Conservation (phyloP, 2,113 vertebrate genomes). For the Diadophis punctatus region DNA sequence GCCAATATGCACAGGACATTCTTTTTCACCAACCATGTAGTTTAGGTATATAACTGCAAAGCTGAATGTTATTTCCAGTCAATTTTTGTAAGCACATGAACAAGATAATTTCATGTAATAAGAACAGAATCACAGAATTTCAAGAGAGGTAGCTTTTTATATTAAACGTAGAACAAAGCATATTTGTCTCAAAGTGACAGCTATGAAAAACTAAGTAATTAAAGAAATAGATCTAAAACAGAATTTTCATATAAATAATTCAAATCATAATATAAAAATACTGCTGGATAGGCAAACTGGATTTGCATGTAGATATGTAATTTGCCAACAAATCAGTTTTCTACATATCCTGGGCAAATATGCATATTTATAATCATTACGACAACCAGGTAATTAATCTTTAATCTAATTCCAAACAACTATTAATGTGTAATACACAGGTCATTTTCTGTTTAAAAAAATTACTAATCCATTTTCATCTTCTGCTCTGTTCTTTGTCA, state of each 20-base stretch:
- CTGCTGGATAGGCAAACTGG: constrained; percentile 33
- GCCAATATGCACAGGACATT: constrained; percentile 69
- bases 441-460: background rate
- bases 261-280: background rate
- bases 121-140: constrained; percentile 1
- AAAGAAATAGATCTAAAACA: background rate
- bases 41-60: constrained; percentile 52
- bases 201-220: background rate
- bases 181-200: constrained; percentile 14
- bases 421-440: constrained; percentile 9
- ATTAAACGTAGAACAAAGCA: constrained; percentile 13
- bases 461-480: constrained; percentile 38
- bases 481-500: constrained; percentile 40
- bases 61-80: constrained; percentile 69
- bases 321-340: background rate
- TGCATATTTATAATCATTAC: constrained; percentile 17
- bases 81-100: constrained; percentile 65
- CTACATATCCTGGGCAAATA: constrained; percentile 34
- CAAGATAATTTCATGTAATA: constrained; percentile 36
- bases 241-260: background rate
- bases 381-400: constrained; percentile 13
- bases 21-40: constrained; percentile 38
- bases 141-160: constrained; percentile 22
- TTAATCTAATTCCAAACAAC: constrained; percentile 5
- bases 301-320: constrained; percentile 33